Base-by-base conservation (phyloP, 1,140 invertebrate genomes). In the Nephila pilipes region DNA sequence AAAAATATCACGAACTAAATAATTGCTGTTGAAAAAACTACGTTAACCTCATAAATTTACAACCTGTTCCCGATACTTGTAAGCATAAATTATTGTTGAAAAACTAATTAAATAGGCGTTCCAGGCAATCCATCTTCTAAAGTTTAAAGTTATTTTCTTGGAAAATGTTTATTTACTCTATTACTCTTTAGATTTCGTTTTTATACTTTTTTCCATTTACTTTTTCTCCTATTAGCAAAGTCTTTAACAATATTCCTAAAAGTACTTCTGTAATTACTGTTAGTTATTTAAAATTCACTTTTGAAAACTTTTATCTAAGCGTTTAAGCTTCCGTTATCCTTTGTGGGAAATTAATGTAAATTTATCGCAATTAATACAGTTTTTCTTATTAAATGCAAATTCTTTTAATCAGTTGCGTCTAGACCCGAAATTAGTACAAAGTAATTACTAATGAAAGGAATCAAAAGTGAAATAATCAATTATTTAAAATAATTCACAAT, bases 51-150 rank as follows among this genome's bases (percentile, higher is more conserved):
- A 85, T 92, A 92, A 85, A 92, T 92, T 85, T 92, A 85, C 90
- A 92, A 69, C 81, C 60, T 92, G 90, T 75, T 65, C 60, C 6
- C 57, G 55, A 55, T 85, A 63, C 32, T 92, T 85, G 54, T 81
- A 58, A 81, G 81, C 36, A 54, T 92, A 92, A 85, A 63, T 92
- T 85, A 92, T 85, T 58, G 79, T 85, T 69, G 90, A 81, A 92
- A 92, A 85, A 81, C 58, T 92, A 92, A 92, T 92, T 92, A 92
- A 92, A 92, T 85, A 69, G 80, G 90, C 63, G 90, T 92, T 36
- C 65, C 22, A 20, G 29, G 89, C 57, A 85, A 92, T 92, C 79
- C 79, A 92, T 92, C 90, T 92, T 85, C 60, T 32, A 79, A 89
- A 90, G 87, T 90, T 75, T 79, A 55, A 29, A 90, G 65, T 80